Evolutionary conservation across 2,888 invertebrate genomes (phyloP), one percentile per base, ranked within the genome.

Genomic region (Torymus aiolomorphi): DNA sequence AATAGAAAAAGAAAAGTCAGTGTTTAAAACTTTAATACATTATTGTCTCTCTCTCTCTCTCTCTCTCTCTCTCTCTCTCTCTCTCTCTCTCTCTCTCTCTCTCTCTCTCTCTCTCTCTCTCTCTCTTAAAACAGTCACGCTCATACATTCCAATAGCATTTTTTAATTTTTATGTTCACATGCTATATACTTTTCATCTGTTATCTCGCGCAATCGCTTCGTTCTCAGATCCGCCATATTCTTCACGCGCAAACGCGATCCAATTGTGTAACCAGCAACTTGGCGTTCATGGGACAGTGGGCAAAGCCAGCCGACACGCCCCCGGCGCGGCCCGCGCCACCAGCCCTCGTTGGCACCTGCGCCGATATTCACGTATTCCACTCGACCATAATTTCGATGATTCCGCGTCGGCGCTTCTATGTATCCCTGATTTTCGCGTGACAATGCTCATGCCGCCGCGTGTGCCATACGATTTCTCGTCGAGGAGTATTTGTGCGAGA

Each of bases 231-330:
- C 2, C 24, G n/a, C 18, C 65, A 14, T n/a, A 10, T 14, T 49
- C 14, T n/a, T 1, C 31, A 13, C 49, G 0, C 49, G 8, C 67
- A n/a, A 51, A 16, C 12, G 11, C 16, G 49, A 31, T 67, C 82
- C 76, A 80, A 82, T 82, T 76, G 82, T 80, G 80, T 82, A 31
- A 31, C 31, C 31, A 83, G 84, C 83, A 42, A 24, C 13, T 84
- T 85, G 84, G 87, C 84, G 87, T 87, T 87, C 86, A 87, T 86
- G 87, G 88, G 86, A 86, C 87, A 84, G 83, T 86, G 87, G 85
- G 86, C 87, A 87, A 86, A 85, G 80, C 84, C 31, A 70, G 49
- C 63, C 75, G 86, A 83, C 86, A 86, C 86, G 86, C 87, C 86
- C 84, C 82, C 83, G 83, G 83, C 75, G 78, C 83, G 16, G 76